phyloP scores from a whole-genome alignment of 2,888 invertebrate species.

The Eumacrocentrus americanus region DNA sequence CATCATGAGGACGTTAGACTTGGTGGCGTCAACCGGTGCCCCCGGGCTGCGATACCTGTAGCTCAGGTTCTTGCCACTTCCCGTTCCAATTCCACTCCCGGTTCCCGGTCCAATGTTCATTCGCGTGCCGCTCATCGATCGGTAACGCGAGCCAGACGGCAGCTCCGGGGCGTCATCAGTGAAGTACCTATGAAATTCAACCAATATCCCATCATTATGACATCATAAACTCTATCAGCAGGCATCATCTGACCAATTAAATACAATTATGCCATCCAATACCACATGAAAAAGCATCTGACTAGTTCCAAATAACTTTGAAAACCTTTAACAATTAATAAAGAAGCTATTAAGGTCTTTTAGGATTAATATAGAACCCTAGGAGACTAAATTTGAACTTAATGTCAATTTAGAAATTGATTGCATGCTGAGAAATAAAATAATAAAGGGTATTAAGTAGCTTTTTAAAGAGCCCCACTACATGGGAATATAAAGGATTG shows the following conservation, averaged over 20 bases:
- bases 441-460: no score
- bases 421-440: no score
- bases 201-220: not conserved
- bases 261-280: no score
- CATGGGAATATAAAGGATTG: no score
- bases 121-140: slow-evolving; percentile 57
- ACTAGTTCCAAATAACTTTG: no score
- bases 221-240: no score
- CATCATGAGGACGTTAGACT: slow-evolving; percentile 36
- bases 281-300: no score
- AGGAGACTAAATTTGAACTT: not conserved
- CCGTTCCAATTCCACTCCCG: slow-evolving; percentile 37
- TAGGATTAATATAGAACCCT: no score
- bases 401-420: slow-evolving; percentile 12
- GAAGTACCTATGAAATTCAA: slow-evolving; percentile 48
- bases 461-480: no score
- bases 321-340: no score
- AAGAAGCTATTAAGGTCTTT: no score
- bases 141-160: slow-evolving; percentile 45
- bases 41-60: slow-evolving; percentile 55
- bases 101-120: slow-evolving; percentile 44
- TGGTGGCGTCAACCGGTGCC: slow-evolving; percentile 47
- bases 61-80: slow-evolving; percentile 50
- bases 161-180: slow-evolving; percentile 45
- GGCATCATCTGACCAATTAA: no score